These are phyloP conservation scores for Heliconius ethilla DNA, from an alignment of 2,888 invertebrate species.

Conservation along the genomic window DNA sequence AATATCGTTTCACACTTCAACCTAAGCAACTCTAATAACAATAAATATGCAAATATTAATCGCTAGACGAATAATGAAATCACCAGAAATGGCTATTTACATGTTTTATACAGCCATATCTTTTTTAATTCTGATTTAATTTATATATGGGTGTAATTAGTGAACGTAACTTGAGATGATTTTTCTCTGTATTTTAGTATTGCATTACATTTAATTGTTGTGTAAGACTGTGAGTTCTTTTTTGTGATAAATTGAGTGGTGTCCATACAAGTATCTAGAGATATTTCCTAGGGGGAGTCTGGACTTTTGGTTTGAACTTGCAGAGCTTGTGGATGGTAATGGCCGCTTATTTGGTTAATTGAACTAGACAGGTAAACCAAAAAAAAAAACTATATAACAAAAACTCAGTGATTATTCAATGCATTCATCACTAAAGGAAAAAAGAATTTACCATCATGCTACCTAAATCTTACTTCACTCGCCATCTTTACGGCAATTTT, in stretches of 20 bases:
- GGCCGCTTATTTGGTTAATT: no score
- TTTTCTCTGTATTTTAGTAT: constrained; percentile 14
- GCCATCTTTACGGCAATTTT: background rate
- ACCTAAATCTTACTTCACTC: background rate
- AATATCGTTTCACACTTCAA: background rate
- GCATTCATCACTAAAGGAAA: background rate
- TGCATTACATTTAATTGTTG: background rate
- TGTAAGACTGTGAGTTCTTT: background rate
- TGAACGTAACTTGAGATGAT: constrained; percentile 10
- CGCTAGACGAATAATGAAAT: constrained; percentile 35
- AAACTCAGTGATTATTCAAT: background rate
- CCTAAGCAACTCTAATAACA: constrained; percentile 24
- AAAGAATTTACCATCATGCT: background rate
- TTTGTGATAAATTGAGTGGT: background rate
- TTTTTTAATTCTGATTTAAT: constrained; percentile 32
- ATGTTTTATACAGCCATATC: constrained; percentile 29
- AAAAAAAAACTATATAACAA: no score
- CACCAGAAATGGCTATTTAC: constrained; percentile 27
- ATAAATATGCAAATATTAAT: constrained; percentile 35
- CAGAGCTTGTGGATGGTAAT: no score
- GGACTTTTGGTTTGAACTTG: no score
- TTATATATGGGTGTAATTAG: constrained; percentile 26
- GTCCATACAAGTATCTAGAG: no score
- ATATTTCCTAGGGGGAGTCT: no score
- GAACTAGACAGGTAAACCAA: no score